Evolutionary conservation across 2,113 vertebrate genomes (phyloP).

Genomic region (Heptranchias perlo): DNA sequence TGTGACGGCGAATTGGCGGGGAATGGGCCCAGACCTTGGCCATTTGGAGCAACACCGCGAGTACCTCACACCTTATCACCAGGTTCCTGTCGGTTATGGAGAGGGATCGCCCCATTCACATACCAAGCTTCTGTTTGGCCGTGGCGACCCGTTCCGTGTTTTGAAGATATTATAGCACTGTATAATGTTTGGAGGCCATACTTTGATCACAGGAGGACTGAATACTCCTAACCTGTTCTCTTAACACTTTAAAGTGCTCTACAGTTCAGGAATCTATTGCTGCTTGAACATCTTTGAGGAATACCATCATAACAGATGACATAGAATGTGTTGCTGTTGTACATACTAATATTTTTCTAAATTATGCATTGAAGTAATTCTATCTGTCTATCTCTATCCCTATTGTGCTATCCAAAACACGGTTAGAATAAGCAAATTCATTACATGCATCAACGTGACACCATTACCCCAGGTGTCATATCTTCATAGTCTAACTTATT

Average conservation of each 20-base stretch:
- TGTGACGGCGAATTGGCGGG: no score
- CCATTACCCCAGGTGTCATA: not conserved
- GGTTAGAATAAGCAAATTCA: not conserved
- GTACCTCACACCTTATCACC: no score
- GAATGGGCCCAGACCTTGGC: no score
- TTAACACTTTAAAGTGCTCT: not conserved
- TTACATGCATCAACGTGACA: not conserved
- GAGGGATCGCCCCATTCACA: no score
- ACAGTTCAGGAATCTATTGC: not conserved
- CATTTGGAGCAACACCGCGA: no score
- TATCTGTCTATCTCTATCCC: not conserved
- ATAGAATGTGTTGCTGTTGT: not conserved
- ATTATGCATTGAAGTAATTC: not conserved
- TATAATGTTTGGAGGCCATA: not conserved
- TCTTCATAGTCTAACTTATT: not conserved
- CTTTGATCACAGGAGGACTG: not conserved
- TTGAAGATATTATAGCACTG: not conserved
- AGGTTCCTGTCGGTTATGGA: no score
- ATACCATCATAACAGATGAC: not conserved
- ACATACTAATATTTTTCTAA: not conserved
- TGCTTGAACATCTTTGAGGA: not conserved
- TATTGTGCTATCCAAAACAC: not conserved
- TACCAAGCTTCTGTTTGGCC: no score
- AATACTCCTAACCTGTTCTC: not conserved
- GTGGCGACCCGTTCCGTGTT: no score